Base-by-base conservation (phyloP, 2,113 vertebrate genomes). In the Pseudolaguvia tuberculata region DNA sequence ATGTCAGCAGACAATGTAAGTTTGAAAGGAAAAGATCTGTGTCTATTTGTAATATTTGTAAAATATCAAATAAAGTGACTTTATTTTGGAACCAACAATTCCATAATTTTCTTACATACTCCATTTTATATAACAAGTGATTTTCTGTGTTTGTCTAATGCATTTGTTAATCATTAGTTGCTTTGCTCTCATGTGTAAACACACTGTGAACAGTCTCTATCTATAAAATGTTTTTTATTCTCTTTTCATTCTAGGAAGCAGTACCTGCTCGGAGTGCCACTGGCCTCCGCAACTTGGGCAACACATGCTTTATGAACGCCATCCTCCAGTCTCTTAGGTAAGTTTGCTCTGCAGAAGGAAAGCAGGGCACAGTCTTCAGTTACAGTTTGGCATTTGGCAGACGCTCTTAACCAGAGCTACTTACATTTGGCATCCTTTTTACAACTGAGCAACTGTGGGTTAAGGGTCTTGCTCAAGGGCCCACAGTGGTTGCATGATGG, bases 321-420 rank as follows among this genome's bases (percentile, higher is more conserved):
- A 97, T 99, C 77, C 95, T 99, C 58, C 97, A 99, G 90, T 99
- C 97, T 0, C 95, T 98, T 88, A 96, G 97, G 97, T 98, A 92
- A 85, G 18, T 8, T 42, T 42, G 39, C 9, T 42, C 7, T 42
- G 39, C 57, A 78, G 75, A 82, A 71, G 57, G 62, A 50, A 25
- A 52, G 29, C 39, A 21, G 76, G 72, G 80, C n/a, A n/a, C n/a
- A n/a, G n/a, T n/a, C n/a, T n/a, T n/a, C n/a, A n/a, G n/a, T n/a
- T n/a, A n/a, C n/a, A n/a, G n/a, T n/a, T n/a, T n/a, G n/a, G n/a
- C n/a, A n/a, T n/a, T n/a, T n/a, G n/a, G n/a, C n/a, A n/a, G n/a
- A n/a, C n/a, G n/a, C n/a, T n/a, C n/a, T n/a, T n/a, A n/a, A n/a
- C n/a, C n/a, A n/a, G n/a, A n/a, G n/a, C n/a, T n/a, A n/a, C n/a